Evolutionary conservation across 1,140 invertebrate species (phyloP).

Genomic region (Trichonephila clavata): DNA sequence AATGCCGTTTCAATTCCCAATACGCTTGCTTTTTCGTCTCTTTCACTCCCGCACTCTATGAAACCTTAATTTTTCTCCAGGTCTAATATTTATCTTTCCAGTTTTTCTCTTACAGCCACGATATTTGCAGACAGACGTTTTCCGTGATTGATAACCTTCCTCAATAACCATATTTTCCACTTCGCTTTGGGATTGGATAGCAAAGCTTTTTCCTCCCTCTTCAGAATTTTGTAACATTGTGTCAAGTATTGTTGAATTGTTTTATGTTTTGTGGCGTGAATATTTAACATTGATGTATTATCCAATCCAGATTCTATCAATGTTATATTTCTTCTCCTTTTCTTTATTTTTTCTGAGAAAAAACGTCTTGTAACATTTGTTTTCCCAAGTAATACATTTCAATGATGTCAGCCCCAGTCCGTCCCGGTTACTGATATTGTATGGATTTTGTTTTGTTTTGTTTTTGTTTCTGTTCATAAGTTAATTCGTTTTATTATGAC

Average conservation of each 20-base stretch:
- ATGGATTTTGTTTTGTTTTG: too few species aligned
- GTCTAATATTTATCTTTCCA: constrained; percentile 43
- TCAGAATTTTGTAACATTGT: not conserved
- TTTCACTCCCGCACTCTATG: not conserved
- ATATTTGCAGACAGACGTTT: constrained; percentile 18
- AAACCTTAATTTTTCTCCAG: not conserved
- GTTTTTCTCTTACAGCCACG: not conserved
- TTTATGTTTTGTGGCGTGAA: not conserved
- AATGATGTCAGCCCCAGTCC: too few species aligned
- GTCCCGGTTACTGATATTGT: too few species aligned
- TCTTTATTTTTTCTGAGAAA: not conserved
- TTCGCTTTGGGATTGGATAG: not conserved
- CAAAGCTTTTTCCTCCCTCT: not conserved
- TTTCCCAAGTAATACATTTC: not conserved
- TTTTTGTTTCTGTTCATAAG: too few species aligned
- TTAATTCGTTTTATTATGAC: too few species aligned
- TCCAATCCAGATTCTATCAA: not conserved
- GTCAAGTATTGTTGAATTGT: not conserved
- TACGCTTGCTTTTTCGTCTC: not conserved
- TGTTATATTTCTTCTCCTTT: too few species aligned
- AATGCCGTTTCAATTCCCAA: not conserved
- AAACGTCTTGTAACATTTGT: not conserved
- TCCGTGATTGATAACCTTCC: not conserved
- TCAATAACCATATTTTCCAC: constrained; percentile 15
- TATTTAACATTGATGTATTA: not conserved